Evolutionary conservation across 1,140 invertebrate species (phyloP).

Genomic region (Heliothis subflexa): DNA sequence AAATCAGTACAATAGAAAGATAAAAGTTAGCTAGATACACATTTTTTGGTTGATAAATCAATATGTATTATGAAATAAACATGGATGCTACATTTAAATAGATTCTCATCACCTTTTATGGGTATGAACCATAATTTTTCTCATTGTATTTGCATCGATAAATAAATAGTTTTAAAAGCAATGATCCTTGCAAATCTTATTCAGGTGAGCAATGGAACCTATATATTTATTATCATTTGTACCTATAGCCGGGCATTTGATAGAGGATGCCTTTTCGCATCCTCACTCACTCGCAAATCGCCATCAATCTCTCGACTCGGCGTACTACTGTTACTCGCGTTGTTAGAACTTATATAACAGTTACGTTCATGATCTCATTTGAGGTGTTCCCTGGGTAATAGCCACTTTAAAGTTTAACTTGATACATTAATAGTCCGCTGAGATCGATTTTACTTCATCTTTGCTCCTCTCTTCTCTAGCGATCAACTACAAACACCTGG

Average conservation of each 20-base stretch:
- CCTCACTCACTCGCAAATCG: slow-evolving; percentile 11
- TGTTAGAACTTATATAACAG: slow-evolving; percentile 18
- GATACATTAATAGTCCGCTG: no score
- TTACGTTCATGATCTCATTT: slow-evolving; percentile 9
- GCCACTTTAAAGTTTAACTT: not conserved
- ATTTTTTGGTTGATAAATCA: no score
- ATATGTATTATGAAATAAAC: no score
- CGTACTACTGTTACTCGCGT: not conserved
- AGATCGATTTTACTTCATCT: no score
- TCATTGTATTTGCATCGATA: no score
- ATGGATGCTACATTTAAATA: no score
- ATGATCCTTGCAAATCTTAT: not conserved
- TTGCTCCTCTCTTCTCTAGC: no score
- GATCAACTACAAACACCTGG: no score
- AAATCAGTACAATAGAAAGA: no score
- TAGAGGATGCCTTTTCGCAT: slow-evolving; percentile 41
- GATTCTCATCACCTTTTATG: no score
- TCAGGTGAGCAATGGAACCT: not conserved
- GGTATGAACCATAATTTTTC: no score
- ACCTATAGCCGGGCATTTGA: not conserved
- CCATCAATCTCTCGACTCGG: slow-evolving; percentile 17
- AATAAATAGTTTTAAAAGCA: slow-evolving; percentile 21
- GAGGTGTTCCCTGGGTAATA: slow-evolving; percentile 16
- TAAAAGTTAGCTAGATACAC: no score
- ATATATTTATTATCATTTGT: slow-evolving; percentile 1